Evolutionary conservation across 2,113 vertebrate genomes (phyloP).

Genomic region (Malurus alboscapulatus): DNA sequence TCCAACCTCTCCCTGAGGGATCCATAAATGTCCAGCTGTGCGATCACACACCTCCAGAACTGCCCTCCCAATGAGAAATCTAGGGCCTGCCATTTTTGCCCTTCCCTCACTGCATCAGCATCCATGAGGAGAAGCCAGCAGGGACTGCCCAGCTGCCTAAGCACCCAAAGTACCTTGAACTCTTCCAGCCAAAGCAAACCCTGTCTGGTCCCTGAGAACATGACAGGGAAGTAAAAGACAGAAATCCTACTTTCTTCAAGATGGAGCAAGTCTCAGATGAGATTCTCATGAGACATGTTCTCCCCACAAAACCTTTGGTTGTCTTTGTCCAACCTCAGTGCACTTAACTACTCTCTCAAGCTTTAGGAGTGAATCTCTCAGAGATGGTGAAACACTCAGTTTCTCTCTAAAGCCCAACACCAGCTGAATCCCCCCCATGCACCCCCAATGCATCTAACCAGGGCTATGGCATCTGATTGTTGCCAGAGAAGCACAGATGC

Average conservation of each 20-base stretch:
- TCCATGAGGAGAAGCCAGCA: not conserved
- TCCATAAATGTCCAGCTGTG: not conserved
- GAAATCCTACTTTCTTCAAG: not conserved
- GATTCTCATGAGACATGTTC: not conserved
- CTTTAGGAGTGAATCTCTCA: not conserved
- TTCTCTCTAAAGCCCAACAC: not conserved
- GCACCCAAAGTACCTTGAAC: not conserved
- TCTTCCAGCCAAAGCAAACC: not conserved
- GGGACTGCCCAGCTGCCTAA: not conserved
- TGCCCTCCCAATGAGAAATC: not conserved
- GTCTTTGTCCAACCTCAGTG: not conserved
- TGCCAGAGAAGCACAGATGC: not conserved
- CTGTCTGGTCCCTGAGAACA: not conserved
- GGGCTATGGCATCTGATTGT: not conserved
- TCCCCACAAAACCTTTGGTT: not conserved
- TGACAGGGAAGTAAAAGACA: rapidly evolving
- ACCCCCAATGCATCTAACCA: not conserved
- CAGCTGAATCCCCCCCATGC: not conserved
- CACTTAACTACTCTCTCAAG: not conserved
- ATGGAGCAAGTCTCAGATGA: not conserved
- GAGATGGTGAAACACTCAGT: not conserved
- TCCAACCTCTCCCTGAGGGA: not conserved
- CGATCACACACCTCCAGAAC: not conserved
- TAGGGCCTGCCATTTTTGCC: not conserved
- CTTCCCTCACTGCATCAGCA: not conserved